Conservation (phyloP, 92 coral and sea anemone genomes). For the Isaurus tuberculatus region DNA sequence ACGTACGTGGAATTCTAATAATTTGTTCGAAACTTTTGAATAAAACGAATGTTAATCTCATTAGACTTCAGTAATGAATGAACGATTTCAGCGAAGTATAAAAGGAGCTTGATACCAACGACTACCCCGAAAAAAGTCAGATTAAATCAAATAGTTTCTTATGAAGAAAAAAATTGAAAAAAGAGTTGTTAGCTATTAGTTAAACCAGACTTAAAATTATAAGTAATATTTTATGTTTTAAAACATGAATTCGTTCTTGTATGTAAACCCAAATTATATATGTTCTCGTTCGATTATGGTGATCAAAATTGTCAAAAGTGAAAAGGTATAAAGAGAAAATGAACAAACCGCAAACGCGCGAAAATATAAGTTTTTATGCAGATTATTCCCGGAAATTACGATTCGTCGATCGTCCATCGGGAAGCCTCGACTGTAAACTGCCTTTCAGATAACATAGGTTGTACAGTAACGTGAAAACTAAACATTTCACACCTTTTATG, state of each 20-base stretch:
- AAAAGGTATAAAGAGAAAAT: background rate
- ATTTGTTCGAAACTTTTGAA: background rate
- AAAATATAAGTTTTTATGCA: no score
- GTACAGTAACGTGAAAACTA: background rate
- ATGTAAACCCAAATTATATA: background rate
- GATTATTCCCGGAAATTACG: background rate
- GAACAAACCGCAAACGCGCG: background rate
- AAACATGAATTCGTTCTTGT: background rate
- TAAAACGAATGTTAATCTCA: conserved; percentile 35
- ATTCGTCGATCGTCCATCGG: background rate
- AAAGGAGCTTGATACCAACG: background rate
- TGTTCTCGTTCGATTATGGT: conserved; percentile 17
- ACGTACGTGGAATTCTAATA: conserved; percentile 4
- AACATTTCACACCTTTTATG: conserved; percentile 25
- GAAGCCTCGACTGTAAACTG: background rate
- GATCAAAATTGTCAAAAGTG: conserved; percentile 7
- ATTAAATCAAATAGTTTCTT: background rate
- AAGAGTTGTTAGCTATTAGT: background rate
- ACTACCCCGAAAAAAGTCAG: background rate
- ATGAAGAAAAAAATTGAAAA: background rate
- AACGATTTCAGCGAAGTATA: background rate
- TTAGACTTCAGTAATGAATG: conserved; percentile 33
- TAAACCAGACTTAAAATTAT: no score
- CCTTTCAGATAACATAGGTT: background rate
- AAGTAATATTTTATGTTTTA: background rate